Evolutionary conservation across 37 sponge, comb jelly and placozoan genomes (phyloP).

Genomic region (Agelas oroides): DNA sequence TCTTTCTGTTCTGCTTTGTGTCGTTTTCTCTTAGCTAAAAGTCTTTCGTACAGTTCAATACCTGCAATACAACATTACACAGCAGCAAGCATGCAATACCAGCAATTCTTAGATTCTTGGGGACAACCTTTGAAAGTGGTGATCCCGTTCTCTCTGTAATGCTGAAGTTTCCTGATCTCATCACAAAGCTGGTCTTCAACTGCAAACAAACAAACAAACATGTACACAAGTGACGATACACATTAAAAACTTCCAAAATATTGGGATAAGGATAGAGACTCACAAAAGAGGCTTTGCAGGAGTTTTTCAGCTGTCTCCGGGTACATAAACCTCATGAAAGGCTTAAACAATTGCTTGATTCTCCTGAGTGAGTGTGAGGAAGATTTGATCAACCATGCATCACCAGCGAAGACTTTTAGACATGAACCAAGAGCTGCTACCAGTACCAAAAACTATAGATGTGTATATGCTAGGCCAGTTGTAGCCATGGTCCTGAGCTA

Average conservation of each 20-base stretch:
- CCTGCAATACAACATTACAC: constrained; percentile 19
- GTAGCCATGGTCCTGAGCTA: too few species aligned
- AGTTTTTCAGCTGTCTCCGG: constrained; percentile 68
- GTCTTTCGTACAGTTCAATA: constrained; percentile 50
- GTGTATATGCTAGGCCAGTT: too few species aligned
- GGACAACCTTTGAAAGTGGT: constrained; percentile 53
- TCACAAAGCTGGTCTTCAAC: constrained; percentile 58
- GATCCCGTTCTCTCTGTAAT: constrained; percentile 73
- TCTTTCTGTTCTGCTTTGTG: constrained; percentile 7
- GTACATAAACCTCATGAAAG: constrained; percentile 73
- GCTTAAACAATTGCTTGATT: constrained; percentile 21
- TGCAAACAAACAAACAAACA: constrained; percentile 13
- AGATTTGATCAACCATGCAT: too few species aligned
- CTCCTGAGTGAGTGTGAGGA: constrained; percentile 33
- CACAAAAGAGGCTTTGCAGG: constrained; percentile 70
- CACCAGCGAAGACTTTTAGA: too few species aligned
- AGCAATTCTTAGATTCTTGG: too few species aligned
- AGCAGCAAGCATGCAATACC: neutral
- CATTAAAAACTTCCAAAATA: too few species aligned
- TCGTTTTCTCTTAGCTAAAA: constrained; percentile 27
- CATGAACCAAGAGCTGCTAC: too few species aligned
- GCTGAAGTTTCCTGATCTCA: constrained; percentile 55
- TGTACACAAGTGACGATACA: too few species aligned
- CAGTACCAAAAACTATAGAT: too few species aligned
- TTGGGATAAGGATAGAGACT: too few species aligned